phyloP scores from a whole-genome alignment of 2,797 vertebrate species.

The Tamandua tetradactyla region DNA sequence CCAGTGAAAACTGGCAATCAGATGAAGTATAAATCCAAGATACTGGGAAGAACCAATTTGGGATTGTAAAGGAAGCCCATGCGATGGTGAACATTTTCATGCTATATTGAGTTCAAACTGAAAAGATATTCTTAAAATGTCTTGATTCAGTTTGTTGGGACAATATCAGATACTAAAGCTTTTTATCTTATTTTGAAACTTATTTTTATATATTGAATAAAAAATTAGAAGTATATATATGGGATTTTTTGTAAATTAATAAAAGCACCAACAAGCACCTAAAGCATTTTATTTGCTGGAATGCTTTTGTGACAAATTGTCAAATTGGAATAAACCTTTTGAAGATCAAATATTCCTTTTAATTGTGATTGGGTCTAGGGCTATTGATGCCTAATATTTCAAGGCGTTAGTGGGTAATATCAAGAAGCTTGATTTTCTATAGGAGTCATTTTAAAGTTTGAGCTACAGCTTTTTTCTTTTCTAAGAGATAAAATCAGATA shows the following conservation, averaged over 20 bases:
- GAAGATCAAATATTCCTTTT: not conserved
- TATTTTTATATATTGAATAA: not conserved
- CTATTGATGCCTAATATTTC: not conserved
- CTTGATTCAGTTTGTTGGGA: not conserved
- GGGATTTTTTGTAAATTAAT: not conserved
- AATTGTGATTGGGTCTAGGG: not conserved
- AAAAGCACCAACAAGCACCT: not conserved
- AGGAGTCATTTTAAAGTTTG: constrained; percentile 26
- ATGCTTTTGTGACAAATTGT: constrained; percentile 29
- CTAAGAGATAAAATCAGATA: constrained; percentile 25
- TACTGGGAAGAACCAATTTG: not conserved
- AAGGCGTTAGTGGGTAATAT: not conserved
- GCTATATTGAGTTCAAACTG: not conserved
- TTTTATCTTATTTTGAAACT: constrained; percentile 40
- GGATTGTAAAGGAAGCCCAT: not conserved
- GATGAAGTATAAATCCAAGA: not conserved
- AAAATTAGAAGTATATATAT: not conserved
- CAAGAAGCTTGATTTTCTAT: not conserved
- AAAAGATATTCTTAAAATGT: constrained; percentile 23
- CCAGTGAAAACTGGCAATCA: not conserved
- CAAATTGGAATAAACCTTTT: constrained; percentile 8
- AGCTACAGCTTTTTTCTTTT: constrained; percentile 8
- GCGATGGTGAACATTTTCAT: not conserved
- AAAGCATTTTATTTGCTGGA: not conserved
- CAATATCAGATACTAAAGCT: not conserved